Percentiles rank a stretch among this genome's conserved stretches.
phyloP scores from a whole-genome alignment of 2,888 invertebrate species.

The Uropetala carovei region DNA sequence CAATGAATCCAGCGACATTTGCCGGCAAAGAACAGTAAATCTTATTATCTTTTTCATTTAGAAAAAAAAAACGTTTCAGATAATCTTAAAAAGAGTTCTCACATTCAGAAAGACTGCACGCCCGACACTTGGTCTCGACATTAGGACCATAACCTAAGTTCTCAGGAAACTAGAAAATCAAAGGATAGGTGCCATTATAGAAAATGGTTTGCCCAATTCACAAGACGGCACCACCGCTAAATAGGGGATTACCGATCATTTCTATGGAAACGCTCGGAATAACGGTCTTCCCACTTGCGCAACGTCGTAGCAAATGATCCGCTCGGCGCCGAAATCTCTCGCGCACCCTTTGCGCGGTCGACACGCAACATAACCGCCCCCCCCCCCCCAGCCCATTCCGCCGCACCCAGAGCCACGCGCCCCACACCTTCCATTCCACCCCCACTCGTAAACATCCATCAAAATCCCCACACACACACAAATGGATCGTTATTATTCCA shows the following conservation, averaged over 20 bases:
- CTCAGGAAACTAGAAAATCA: no score
- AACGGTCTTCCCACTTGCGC: neutral
- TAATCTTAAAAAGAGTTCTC: neutral
- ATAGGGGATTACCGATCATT: conserved; percentile 33
- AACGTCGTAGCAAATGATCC: neutral
- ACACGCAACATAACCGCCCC: neutral
- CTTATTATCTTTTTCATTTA: no score
- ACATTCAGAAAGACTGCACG: neutral
- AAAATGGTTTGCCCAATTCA: no score
- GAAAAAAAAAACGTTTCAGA: neutral
- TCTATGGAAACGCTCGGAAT: neutral
- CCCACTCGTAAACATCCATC: conserved; percentile 52
- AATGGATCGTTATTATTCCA: conserved; percentile 62
- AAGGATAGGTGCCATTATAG: no score
- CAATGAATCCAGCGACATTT: no score
- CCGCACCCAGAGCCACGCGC: neutral
- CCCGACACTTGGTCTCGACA: neutral
- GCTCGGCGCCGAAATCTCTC: neutral
- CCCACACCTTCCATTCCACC: neutral
- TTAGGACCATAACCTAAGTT: no score
- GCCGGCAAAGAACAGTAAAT: no score
- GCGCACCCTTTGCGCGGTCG: neutral
- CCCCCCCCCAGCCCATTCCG: neutral
- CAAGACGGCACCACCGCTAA: neutral
- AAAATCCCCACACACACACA: conserved; percentile 13